A percentile compares a stretch with the other conserved stretches of the same genome.
These are phyloP conservation scores for Albula goreensis DNA, from an alignment of 2,113 vertebrate species.

Conservation along the genomic window DNA sequence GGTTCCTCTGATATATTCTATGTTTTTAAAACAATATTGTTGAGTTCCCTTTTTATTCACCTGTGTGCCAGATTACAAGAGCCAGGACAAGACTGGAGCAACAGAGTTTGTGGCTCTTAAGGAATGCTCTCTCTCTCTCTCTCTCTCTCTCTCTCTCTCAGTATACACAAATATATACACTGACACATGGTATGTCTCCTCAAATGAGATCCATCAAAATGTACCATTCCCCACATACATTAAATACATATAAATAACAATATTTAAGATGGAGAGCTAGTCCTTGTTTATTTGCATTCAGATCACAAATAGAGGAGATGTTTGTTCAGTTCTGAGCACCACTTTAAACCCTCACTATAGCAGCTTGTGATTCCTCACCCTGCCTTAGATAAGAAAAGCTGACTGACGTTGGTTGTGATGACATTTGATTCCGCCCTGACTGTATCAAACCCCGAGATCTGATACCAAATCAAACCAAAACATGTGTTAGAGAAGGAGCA, in stretches of 20 bases:
- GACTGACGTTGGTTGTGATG: conserved; percentile 44
- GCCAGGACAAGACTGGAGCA: too few relatives aligned
- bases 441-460: conserved; percentile 65
- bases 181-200: background rate
- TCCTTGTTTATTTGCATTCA: background rate
- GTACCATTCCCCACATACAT: background rate
- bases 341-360: background rate
- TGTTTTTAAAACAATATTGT: too few relatives aligned
- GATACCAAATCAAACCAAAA: conserved; percentile 39
- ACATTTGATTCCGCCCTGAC: conserved; percentile 69
- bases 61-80: too few relatives aligned
- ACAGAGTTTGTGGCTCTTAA: too few relatives aligned
- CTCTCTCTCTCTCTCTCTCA: too few relatives aligned
- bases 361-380: conserved; percentile 19
- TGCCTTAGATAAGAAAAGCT: conserved; percentile 51
- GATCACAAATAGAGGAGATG: background rate
- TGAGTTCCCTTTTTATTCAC: too few relatives aligned
- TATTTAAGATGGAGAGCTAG: background rate
- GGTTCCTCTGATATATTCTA: too few relatives aligned
- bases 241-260: background rate
- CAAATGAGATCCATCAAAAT: background rate
- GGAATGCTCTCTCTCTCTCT: too few relatives aligned
- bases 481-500: background rate
- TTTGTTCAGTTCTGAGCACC: background rate
- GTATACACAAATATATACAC: background rate